Conservation (phyloP, 2,113 vertebrate genomes). For the Myxocyprinus asiaticus region DNA sequence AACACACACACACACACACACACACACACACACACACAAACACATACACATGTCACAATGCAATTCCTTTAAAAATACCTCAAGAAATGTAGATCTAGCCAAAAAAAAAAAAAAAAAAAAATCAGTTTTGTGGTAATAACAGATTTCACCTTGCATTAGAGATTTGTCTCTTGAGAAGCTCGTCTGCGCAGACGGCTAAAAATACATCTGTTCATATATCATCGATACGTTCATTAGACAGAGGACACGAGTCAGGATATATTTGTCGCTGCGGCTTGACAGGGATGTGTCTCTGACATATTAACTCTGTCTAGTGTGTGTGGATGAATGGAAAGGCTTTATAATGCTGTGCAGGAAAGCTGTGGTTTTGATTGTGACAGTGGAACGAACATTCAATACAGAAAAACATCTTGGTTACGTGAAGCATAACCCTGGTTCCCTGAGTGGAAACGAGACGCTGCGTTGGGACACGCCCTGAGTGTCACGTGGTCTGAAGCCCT, state of each 20-base stretch:
- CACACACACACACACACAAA: neutral
- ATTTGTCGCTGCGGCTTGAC: slow-evolving; percentile 71
- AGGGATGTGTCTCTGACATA: slow-evolving; percentile 65
- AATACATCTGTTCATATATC: slow-evolving; percentile 76
- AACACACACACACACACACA: neutral
- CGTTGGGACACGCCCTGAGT: too few species aligned
- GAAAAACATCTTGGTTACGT: too few species aligned
- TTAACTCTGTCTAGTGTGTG: slow-evolving; percentile 67
- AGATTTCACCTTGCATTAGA: slow-evolving; percentile 71
- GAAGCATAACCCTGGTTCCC: too few species aligned
- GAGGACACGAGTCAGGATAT: slow-evolving; percentile 72
- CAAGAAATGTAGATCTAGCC: slow-evolving; percentile 65
- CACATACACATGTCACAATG: neutral
- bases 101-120: slow-evolving; percentile 55
- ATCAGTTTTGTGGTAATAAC: slow-evolving; percentile 65
- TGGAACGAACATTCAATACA: too few species aligned
- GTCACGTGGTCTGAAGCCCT: too few species aligned
- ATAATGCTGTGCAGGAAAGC: neutral
- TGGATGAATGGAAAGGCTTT: slow-evolving; percentile 42
- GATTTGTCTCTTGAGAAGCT: slow-evolving; percentile 57
- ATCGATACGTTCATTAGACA: slow-evolving; percentile 77
- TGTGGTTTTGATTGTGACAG: neutral
- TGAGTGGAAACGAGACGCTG: too few species aligned
- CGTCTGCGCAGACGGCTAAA: slow-evolving; percentile 63
- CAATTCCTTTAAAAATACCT: slow-evolving; percentile 53